These are phyloP conservation scores for Pasiphila rectangulata DNA, from an alignment of 2,888 invertebrate species.

Conservation along the genomic window DNA sequence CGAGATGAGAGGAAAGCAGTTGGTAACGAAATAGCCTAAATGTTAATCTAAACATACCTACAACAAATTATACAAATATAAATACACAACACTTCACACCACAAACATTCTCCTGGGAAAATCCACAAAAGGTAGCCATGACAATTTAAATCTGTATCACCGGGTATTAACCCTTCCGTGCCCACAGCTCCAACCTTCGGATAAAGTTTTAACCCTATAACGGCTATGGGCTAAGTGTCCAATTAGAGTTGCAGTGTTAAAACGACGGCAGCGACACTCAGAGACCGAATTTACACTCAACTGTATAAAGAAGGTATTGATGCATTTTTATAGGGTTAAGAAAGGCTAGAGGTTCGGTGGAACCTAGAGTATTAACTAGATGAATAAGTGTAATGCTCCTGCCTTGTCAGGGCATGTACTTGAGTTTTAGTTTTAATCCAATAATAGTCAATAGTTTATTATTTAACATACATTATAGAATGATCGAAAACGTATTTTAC, in stretches of 20 bases:
- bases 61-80: no score
- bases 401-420: no score
- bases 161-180: conserved; percentile 46
- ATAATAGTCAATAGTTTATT: no score
- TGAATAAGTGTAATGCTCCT: no score
- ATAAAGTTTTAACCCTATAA: conserved; percentile 70
- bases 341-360: conserved; percentile 34
- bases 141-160: conserved; percentile 18
- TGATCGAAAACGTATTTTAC: no score
- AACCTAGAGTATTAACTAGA: no score
- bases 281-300: conserved; percentile 70
- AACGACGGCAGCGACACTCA: conserved; percentile 75
- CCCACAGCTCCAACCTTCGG: conserved; percentile 52
- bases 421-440: no score
- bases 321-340: conserved; percentile 49
- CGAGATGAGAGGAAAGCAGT: no score
- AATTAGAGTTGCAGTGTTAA: conserved; percentile 77
- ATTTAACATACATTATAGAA: no score
- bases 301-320: conserved; percentile 69
- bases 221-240: conserved; percentile 64
- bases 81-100: not conserved
- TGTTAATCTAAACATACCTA: no score
- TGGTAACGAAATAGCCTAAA: no score
- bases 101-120: conserved; percentile 11
- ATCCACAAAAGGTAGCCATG: conserved; percentile 5